phyloP scores from a whole-genome alignment of 2,797 vertebrate species.

The Philypnodon macrostomus region DNA sequence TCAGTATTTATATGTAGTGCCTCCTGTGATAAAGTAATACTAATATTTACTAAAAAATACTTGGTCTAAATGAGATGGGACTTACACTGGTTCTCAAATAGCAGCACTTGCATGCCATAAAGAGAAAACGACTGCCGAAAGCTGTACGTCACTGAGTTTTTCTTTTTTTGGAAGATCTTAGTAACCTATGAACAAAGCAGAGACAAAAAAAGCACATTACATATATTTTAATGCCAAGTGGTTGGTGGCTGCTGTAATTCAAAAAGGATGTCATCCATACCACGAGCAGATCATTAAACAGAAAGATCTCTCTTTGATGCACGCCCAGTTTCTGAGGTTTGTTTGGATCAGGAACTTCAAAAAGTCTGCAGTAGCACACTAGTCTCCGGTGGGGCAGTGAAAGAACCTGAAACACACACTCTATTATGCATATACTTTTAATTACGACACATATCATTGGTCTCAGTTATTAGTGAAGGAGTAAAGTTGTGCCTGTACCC shows the following conservation, averaged over 20 bases:
- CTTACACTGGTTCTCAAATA: conserved; percentile 98
- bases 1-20: not conserved
- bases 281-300: conserved; percentile 97
- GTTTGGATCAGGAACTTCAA: conserved; percentile 95
- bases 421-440: not conserved
- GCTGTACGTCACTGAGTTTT: conserved; percentile 97
- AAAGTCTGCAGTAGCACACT: conserved; percentile 95
- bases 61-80: conserved; percentile 20
- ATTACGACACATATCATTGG: too few relatives aligned
- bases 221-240: not conserved
- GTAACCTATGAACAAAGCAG: conserved; percentile 81
- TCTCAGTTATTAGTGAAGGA: too few relatives aligned
- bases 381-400: conserved; percentile 92
- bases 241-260: conserved; percentile 1
- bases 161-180: conserved; percentile 99
- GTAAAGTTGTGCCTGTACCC: too few relatives aligned
- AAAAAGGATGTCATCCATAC: conserved; percentile 68
- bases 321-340: conserved; percentile 95
- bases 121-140: conserved; percentile 97
- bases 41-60: not conserved
- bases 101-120: conserved; percentile 93
- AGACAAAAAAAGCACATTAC: not conserved
- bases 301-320: conserved; percentile 96
- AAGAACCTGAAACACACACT: conserved; percentile 78
- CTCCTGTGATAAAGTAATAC: too few relatives aligned